These are phyloP conservation scores for Nephrotoma appendiculata DNA, from an alignment of 2,888 invertebrate genomes.

Conservation along the genomic window DNA sequence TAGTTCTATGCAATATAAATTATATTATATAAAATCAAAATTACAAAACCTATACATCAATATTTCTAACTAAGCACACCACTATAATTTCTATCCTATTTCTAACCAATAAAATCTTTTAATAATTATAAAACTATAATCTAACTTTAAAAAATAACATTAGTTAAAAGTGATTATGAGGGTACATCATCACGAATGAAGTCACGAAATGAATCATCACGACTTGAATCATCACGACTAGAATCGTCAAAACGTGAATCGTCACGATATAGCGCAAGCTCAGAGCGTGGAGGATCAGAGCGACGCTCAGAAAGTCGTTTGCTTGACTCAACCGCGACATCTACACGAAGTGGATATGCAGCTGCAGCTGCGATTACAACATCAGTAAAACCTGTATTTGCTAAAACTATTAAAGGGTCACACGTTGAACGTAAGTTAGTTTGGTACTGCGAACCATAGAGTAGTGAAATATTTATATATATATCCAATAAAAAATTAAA, in stretches of 20 bases:
- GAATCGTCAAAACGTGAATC: not conserved
- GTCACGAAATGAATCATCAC: not conserved
- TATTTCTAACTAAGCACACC: not conserved
- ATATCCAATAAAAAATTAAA: not conserved
- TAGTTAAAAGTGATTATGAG: conserved; percentile 1
- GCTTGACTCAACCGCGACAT: conserved; percentile 5
- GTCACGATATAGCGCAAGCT: not conserved
- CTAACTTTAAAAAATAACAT: not conserved
- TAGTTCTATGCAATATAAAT: not conserved
- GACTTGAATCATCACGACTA: not conserved
- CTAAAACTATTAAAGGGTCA: conserved; percentile 58
- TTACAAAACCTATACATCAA: not conserved
- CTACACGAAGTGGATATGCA: conserved; percentile 8
- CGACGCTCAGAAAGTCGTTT: not conserved
- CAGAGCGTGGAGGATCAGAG: not conserved
- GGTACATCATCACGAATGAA: not conserved
- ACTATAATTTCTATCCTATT: not conserved
- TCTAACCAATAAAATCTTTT: not conserved
- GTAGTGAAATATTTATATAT: not conserved
- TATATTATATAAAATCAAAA: not conserved
- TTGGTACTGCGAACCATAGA: not conserved
- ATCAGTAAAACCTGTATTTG: conserved; percentile 49
- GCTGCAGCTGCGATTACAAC: conserved; percentile 12
- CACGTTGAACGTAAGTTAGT: conserved; percentile 64
- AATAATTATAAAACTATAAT: not conserved